phyloP scores from a whole-genome alignment of 2,888 invertebrate species.

The Gymnoscelis rufifasciata region DNA sequence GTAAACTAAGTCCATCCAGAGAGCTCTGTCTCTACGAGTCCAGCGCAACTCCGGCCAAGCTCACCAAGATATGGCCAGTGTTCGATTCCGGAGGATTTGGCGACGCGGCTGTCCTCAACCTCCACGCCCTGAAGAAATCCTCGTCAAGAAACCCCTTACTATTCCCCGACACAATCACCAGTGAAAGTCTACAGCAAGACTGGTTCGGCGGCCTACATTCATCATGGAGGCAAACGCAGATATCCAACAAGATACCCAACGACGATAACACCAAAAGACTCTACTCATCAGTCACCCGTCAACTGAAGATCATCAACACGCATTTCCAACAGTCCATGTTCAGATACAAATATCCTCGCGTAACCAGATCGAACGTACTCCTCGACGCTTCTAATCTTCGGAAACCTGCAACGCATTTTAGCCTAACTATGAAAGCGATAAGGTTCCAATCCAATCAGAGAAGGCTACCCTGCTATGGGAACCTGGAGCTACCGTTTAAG shows the following conservation, averaged over 20 bases:
- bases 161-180: constrained; percentile 38
- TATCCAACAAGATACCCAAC: constrained; percentile 47
- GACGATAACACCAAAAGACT: constrained; percentile 61
- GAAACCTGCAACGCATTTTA: constrained; percentile 55
- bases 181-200: constrained; percentile 40
- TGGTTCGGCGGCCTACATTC: constrained; percentile 58
- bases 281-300: constrained; percentile 66
- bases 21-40: constrained; percentile 57
- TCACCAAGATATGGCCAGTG: constrained; percentile 71
- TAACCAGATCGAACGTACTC: constrained; percentile 65
- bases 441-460: constrained; percentile 63
- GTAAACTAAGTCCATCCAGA: constrained; percentile 55
- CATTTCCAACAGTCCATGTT: constrained; percentile 64
- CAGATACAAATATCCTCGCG: constrained; percentile 67
- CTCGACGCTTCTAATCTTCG: constrained; percentile 53
- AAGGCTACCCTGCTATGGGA: constrained; percentile 70
- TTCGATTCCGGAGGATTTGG: constrained; percentile 74
- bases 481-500: constrained; percentile 67
- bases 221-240: constrained; percentile 57
- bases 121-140: constrained; percentile 48
- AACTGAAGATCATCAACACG: constrained; percentile 63
- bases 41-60: constrained; percentile 55
- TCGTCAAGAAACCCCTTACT: constrained; percentile 53
- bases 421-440: constrained; percentile 57
- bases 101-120: constrained; percentile 45